phyloP scores from a whole-genome alignment of 1,140 invertebrate genomes.

The Mycetomoellerius zeteki region DNA sequence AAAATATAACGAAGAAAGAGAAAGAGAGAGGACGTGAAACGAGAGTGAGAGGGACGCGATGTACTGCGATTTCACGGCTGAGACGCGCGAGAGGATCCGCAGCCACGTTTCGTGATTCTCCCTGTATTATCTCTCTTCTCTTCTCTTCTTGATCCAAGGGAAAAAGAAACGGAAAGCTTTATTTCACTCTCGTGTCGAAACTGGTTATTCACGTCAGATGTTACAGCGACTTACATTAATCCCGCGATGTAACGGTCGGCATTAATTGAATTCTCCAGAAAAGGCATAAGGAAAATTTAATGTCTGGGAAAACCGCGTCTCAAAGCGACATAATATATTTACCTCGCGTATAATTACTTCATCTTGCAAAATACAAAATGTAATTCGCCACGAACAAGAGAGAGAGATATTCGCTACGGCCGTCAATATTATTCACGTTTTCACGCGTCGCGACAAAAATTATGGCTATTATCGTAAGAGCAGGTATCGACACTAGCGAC shows the following conservation, averaged over 20 bases:
- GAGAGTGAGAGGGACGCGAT: constrained; percentile 43
- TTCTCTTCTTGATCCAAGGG: constrained; percentile 35
- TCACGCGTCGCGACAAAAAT: background rate
- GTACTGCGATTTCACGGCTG: constrained; percentile 65
- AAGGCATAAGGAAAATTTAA: background rate
- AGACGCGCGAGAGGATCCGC: constrained; percentile 65
- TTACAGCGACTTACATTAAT: constrained; percentile 50
- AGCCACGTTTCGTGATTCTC: constrained; percentile 73
- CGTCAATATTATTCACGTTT: background rate
- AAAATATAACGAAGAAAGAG: background rate
- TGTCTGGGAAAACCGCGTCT: background rate
- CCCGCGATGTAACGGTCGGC: constrained; percentile 15
- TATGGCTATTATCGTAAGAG: background rate
- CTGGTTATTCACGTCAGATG: constrained; percentile 34
- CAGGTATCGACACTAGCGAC: background rate
- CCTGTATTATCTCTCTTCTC: background rate
- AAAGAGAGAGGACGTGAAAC: constrained; percentile 28
- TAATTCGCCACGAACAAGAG: background rate
- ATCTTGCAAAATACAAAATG: background rate
- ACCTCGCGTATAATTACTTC: background rate
- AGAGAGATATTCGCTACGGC: background rate
- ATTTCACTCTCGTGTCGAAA: constrained; percentile 69
- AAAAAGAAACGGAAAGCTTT: constrained; percentile 73
- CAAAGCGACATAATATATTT: background rate
- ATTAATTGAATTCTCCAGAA: constrained; percentile 45